Base-by-base conservation (phyloP, 1,140 invertebrate genomes). In the Eupristina koningsbergeri region DNA sequence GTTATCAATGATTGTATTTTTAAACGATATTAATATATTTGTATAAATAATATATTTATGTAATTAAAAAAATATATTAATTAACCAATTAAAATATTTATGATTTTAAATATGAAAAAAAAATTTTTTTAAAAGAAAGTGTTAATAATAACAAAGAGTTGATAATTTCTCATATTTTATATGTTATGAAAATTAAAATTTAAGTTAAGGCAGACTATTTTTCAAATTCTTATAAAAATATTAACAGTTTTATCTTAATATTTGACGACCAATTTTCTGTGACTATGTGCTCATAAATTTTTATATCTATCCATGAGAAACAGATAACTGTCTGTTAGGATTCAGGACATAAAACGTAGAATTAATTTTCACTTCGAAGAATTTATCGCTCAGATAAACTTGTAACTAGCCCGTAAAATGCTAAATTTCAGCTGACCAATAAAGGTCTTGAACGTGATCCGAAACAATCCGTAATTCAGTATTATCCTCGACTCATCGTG, bases 401-500 rank as follows among this genome's bases (percentile, higher is more conserved):
- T 64, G 71, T 74, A 64, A 63, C 53, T 64, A 81, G 5, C 53
- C 17, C 61, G 61, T 83, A 77, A 83, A 83, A 83, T 83, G 74
- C 74, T 83, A 83, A 83, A 83, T 83, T 83, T 83, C 81, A 67
- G 29, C 58, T 83, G 81, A 83, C 81, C 81, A 83, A 83, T 83
- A 83, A 77, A 83, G 74, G 81, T 83, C 81, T 83, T 83, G 67
- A 83, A 69, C 58, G 31, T 77, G 73, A 76, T 77, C 45, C 74
- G 73, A 83, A 83, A 83, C 81, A 83, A 83, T 83, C 81, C 81
- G 81, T 83, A 83, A 83, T 83, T 83, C 74, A 83, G 74, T 63
- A 83, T 83, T 77, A 83, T 83, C 81, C 81, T 47, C 64, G 69
- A 75, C 36, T 71, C 81, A 47, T 76, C 74, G 75, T 83, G 83